phyloP scores from a whole-genome alignment of 1,140 invertebrate genomes.

The Cydia fagiglandana region DNA sequence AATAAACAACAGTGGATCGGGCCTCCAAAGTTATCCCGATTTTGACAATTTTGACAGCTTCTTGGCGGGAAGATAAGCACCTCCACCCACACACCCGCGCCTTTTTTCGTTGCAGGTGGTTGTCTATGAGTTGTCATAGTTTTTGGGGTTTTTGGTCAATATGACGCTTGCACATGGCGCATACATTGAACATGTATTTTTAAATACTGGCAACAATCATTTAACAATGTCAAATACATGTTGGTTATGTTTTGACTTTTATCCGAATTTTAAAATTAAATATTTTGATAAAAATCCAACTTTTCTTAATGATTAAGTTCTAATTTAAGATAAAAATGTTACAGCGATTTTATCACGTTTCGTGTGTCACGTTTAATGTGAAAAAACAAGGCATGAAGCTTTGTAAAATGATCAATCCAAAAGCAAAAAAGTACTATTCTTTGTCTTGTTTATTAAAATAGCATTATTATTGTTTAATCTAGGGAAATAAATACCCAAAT shows the following conservation, averaged over 20 bases:
- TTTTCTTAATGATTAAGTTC: not conserved
- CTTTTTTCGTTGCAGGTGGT: slow-evolving; percentile 19
- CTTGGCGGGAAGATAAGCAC: slow-evolving; percentile 67
- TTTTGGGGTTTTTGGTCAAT: slow-evolving; percentile 25
- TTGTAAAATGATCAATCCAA: slow-evolving; percentile 68
- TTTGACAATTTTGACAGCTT: slow-evolving; percentile 67
- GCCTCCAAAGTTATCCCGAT: slow-evolving; percentile 58
- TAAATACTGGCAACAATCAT: too few species aligned
- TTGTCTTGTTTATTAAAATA: not conserved
- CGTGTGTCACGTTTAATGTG: slow-evolving; percentile 44
- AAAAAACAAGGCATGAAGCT: slow-evolving; percentile 68
- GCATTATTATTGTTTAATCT: not conserved
- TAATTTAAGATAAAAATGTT: slow-evolving; percentile 38
- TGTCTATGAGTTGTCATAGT: slow-evolving; percentile 19
- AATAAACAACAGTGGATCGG: slow-evolving; percentile 49
- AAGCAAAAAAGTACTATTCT: slow-evolving; percentile 46
- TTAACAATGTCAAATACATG: slow-evolving; percentile 5
- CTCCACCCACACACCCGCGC: slow-evolving; percentile 56
- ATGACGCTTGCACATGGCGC: too few species aligned
- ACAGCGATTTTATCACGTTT: slow-evolving; percentile 58
- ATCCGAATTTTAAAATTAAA: not conserved
- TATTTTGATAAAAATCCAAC: too few species aligned
- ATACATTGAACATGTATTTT: too few species aligned
- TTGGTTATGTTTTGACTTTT: not conserved
- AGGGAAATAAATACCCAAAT: not conserved